Conservation (phyloP, 2,113 vertebrate genomes). For the Calyptommatus sinebrachiatus region DNA sequence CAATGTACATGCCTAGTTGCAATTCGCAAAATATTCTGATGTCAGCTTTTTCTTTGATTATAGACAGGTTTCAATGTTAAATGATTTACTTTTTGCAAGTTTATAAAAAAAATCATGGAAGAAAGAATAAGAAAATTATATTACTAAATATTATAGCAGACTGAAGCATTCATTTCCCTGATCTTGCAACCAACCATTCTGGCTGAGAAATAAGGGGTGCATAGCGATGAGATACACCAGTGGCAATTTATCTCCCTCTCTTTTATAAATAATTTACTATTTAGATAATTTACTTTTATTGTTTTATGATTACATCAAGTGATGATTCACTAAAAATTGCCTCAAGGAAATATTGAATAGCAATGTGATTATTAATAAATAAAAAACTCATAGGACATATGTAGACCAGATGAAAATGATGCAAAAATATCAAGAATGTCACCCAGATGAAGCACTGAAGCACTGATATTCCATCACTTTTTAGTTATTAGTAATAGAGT, state of each 20-base stretch:
- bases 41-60: conserved; percentile 18
- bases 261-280: background rate
- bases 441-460: conserved; percentile 64
- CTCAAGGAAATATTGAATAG: background rate
- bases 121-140: background rate
- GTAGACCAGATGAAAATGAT: conserved; percentile 60
- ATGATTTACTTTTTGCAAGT: conserved; percentile 8
- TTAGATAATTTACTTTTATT: background rate
- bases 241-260: conserved; percentile 63
- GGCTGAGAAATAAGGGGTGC: conserved; percentile 5
- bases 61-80: conserved; percentile 29
- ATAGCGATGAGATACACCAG: conserved; percentile 51
- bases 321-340: background rate
- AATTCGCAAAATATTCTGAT: background rate
- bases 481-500: conserved; percentile 51
- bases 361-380: background rate
- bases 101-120: background rate
- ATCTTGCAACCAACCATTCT: conserved; percentile 12
- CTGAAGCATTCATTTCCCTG: background rate
- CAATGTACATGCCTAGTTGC: background rate
- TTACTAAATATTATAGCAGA: background rate
- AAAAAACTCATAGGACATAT: conserved; percentile 42
- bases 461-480: conserved; percentile 54
- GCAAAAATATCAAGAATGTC: conserved; percentile 62
- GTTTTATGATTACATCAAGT: background rate